Percentiles rank a stretch among this genome's conserved stretches.
Evolutionary conservation across 1,140 invertebrate species (phyloP).

Genomic region (Drosophila sproati): DNA sequence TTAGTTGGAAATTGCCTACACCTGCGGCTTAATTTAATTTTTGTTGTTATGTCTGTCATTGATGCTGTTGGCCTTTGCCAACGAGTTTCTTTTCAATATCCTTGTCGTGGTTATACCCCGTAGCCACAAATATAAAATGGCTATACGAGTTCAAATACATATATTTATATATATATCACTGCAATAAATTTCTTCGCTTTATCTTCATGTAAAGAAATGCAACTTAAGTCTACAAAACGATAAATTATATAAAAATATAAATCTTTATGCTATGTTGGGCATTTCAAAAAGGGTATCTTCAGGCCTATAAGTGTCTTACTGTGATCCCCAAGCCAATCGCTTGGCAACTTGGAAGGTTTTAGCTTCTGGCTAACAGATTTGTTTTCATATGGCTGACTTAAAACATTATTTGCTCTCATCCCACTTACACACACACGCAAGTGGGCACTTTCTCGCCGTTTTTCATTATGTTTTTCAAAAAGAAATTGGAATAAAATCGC

Average conservation of each 20-base stretch:
- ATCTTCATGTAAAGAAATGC: no score
- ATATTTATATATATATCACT: no score
- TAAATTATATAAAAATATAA: no score
- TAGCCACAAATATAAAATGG: background rate
- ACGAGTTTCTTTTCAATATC: conserved; percentile 26
- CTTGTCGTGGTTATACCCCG: conserved; percentile 20
- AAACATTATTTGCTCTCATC: conserved; percentile 58
- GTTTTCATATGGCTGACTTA: conserved; percentile 42
- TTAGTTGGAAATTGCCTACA: conserved; percentile 82
- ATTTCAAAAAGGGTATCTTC: conserved; percentile 21
- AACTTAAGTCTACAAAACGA: no score
- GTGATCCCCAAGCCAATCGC: conserved; percentile 54
- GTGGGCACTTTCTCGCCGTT: conserved; percentile 48
- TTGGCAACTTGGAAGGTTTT: conserved; percentile 11
- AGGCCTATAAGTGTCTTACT: background rate
- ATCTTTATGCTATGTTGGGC: no score
- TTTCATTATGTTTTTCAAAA: conserved; percentile 36
- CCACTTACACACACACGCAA: conserved; percentile 9
- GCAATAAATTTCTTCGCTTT: no score
- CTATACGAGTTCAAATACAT: background rate
- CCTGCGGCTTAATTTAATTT: conserved; percentile 83
- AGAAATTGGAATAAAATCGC: conserved; percentile 61
- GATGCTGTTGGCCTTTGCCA: conserved; percentile 33
- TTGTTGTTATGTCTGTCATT: conserved; percentile 49
- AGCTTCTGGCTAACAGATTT: conserved; percentile 24